phyloP scores from a whole-genome alignment of 2,113 vertebrate genomes.

The Mesocricetus auratus region DNA sequence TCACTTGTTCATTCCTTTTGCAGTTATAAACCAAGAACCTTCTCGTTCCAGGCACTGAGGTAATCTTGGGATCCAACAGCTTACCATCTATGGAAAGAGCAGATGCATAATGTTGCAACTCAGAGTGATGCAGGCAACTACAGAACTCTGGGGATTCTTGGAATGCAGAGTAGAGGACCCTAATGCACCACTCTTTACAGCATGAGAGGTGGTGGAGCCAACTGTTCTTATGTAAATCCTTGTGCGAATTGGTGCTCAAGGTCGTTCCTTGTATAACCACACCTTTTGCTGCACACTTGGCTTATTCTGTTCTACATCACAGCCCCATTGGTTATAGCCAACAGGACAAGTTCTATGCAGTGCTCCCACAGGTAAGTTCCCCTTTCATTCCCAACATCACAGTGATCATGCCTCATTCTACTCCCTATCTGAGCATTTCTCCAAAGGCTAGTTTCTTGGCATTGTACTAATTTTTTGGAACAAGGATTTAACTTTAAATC shows the following conservation, averaged over 20 bases:
- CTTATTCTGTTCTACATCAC: neutral
- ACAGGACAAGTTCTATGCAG: neutral
- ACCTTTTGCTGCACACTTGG: neutral
- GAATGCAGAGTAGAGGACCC: neutral
- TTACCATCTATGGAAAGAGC: neutral
- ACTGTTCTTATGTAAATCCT: neutral
- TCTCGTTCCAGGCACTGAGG: neutral
- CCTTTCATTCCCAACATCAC: neutral
- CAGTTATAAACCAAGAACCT: neutral
- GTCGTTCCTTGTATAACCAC: neutral
- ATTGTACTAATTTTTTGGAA: neutral
- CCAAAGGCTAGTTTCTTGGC: conserved; percentile 24
- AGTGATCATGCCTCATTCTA: neutral
- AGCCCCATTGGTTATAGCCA: neutral
- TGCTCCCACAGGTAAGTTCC: neutral
- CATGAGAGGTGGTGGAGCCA: neutral
- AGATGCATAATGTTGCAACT: neutral
- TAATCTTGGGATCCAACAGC: neutral
- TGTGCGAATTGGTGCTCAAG: neutral
- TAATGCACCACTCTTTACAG: neutral
- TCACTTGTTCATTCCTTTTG: neutral
- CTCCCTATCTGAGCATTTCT: neutral
- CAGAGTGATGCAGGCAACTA: neutral
- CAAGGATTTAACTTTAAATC: conserved; percentile 25
- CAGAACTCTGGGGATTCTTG: neutral